Evolutionary conservation across 2,113 vertebrate genomes (phyloP), one percentile per base, ranked within the genome.

Genomic region (Pica pica): DNA sequence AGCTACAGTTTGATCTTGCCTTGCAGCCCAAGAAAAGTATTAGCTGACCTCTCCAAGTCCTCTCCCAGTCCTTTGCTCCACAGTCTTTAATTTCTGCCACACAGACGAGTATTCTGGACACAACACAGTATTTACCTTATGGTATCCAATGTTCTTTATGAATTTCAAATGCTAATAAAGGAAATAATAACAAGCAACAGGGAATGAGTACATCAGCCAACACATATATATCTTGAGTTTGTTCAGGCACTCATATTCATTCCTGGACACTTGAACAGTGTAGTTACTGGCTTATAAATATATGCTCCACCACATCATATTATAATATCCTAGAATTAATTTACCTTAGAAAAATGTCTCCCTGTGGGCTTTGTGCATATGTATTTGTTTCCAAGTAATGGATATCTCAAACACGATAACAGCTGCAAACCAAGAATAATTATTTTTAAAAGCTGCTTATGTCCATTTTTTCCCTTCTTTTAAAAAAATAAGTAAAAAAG

Each of bases 161-260:
- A 87, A 94, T 94, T 96, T 95, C 83, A 96, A 96, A 90, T 74
- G 57, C 55, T 95, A 95, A 95, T 83, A 94, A 94, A 87, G 61
- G 73, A 94, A 95, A 80, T 80, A 79, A 93, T 57, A 94, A 89
- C 61, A 96, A 93, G 68, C 69, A 93, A 93, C 50, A 47, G 60
- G 70, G 90, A 89, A 73, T 7, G 22, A 94, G 80, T 89, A 57
- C 52, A 60, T 94, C 76, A 77, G 96, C 95, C 95, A 96, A 93
- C 50, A 89, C 16, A 96, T 56, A 94, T 77, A 79, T 16, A 91
- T 91, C 76, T 33, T 56, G 57, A 92, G 85, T 88, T 91, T 96
- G 79, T 93, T 96, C 95, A 90, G 93, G 93, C 89, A 92, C 74
- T 55, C 42, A 67, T 46, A 65, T 2, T 94, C 91, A 97, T 94